Evolutionary conservation across 2,888 invertebrate species (phyloP), one percentile per base, ranked within the genome.

Genomic region (Andrena marginata): DNA sequence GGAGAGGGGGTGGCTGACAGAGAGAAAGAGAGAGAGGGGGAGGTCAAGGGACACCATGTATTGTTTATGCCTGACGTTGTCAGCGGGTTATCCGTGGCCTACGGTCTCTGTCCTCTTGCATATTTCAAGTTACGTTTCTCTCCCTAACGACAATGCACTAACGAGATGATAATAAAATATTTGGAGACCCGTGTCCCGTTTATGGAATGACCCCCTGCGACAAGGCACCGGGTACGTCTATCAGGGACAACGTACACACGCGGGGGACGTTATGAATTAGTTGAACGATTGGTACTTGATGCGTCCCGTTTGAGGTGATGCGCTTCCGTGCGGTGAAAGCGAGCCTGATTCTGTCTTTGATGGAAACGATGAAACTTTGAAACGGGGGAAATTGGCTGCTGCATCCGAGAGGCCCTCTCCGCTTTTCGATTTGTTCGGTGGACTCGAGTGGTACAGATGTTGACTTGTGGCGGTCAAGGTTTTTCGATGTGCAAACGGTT

Each of bases 81-180:
- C 84, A 77, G 74, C 80, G 80, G 76, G 88, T 87, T 87, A 88
- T 88, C 87, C 85, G 76, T 84, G 64, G 87, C 84, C 80, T 82
- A 83, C 67, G 29, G 85, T 87, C 84, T 84, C 87, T 72, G 81
- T 73, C 70, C 84, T 80, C 84, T 76, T 92, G 87, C 86, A 91
- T 92, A 90, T 90, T 91, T 90, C 80, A 91, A 78, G 69, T 84
- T 77, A 78, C 86, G 85, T 77, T 80, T 85, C 88, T 86, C 85
- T 79, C 79, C 81, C 88, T 89, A 91, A 91, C 90, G 89, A 90
- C 89, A 88, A 87, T 87, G 85, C 88, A 84, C 91, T 91, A 91
- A 91, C 92, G 90, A 92, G 91, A 89, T 90, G 89, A 90, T 89
- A 90, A 92, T 92, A 90, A 91, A 91, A 92, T 90, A 91, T 92